Conservation (phyloP, 1,140 invertebrate species). For the Arion vulgaris region DNA sequence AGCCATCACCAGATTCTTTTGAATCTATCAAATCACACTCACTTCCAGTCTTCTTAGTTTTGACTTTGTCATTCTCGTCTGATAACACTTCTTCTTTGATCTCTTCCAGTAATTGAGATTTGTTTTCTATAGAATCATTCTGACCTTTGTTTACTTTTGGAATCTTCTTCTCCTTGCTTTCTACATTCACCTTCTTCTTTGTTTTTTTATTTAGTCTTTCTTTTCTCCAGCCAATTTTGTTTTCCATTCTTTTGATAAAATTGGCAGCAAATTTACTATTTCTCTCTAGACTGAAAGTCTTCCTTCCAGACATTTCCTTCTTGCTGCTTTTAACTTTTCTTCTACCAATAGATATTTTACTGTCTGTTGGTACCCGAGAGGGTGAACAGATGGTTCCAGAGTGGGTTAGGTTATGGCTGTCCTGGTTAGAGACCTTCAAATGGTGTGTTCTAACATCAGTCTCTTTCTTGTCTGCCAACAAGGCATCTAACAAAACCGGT, state of each 20-base stretch:
- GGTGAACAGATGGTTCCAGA: neutral
- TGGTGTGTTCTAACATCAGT: neutral
- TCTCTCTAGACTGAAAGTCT: neutral
- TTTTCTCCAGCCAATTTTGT: neutral
- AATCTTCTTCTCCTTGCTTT: neutral
- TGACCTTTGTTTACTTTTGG: neutral
- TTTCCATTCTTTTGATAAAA: neutral
- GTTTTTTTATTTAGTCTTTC: neutral
- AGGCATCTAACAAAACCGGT: conserved; percentile 1
- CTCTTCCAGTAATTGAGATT: neutral
- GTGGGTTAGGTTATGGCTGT: neutral
- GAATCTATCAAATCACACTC: neutral
- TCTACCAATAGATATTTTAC: neutral
- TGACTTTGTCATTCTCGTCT: neutral
- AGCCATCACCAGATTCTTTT: neutral
- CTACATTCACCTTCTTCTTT: neutral
- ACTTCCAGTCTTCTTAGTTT: neutral
- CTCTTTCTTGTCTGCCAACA: conserved; percentile 39
- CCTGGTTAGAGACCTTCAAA: neutral
- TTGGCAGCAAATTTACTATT: conserved; percentile 5
- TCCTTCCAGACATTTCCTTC: neutral
- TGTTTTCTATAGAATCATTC: neutral
- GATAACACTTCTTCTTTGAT: conserved; percentile 25
- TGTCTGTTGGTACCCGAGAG: neutral
- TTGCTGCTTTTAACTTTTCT: neutral